A percentile compares a stretch with the other conserved stretches of the same genome.
Conservation (phyloP, 2,888 invertebrate species). For the Xiphydria camelus region DNA sequence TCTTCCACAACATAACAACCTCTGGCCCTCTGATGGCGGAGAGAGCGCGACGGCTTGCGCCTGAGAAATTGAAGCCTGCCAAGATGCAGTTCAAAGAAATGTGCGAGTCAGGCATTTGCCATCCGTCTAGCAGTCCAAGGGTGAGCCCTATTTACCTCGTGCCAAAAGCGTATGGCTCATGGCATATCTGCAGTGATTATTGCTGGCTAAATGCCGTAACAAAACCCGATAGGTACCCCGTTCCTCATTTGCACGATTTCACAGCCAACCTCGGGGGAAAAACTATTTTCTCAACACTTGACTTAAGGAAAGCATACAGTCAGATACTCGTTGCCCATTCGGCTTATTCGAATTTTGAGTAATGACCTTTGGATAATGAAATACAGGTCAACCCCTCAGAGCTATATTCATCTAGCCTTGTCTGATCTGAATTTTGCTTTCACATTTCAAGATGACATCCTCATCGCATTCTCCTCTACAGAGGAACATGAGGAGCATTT, state of each 20-base stretch:
- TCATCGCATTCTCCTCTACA: background rate
- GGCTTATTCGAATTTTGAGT: background rate
- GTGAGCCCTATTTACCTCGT: slow-evolving; percentile 48
- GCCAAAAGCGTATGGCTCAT: slow-evolving; percentile 25
- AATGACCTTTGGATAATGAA: background rate
- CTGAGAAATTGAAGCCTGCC: slow-evolving; percentile 39
- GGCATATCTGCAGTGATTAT: no score
- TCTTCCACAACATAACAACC: slow-evolving; percentile 45
- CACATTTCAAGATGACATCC: slow-evolving; percentile 1
- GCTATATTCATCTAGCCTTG: background rate
- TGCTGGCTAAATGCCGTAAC: no score
- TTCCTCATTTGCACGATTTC: no score
- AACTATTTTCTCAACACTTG: background rate
- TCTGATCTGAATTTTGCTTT: background rate
- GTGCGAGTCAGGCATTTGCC: slow-evolving; percentile 49
- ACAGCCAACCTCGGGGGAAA: background rate
- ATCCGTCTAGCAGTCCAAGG: slow-evolving; percentile 53
- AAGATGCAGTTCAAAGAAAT: slow-evolving; percentile 42
- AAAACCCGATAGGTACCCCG: no score
- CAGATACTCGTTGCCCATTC: slow-evolving; percentile 1
- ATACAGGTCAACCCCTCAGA: background rate
- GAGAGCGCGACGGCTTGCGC: slow-evolving; percentile 41
- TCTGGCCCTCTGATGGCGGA: slow-evolving; percentile 43
- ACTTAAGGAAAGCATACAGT: slow-evolving; percentile 3
- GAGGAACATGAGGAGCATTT: slow-evolving; percentile 2